Evolutionary conservation across 2,888 invertebrate species (phyloP), one percentile per base, ranked within the genome.

Genomic region (Monoplex corrugatus): DNA sequence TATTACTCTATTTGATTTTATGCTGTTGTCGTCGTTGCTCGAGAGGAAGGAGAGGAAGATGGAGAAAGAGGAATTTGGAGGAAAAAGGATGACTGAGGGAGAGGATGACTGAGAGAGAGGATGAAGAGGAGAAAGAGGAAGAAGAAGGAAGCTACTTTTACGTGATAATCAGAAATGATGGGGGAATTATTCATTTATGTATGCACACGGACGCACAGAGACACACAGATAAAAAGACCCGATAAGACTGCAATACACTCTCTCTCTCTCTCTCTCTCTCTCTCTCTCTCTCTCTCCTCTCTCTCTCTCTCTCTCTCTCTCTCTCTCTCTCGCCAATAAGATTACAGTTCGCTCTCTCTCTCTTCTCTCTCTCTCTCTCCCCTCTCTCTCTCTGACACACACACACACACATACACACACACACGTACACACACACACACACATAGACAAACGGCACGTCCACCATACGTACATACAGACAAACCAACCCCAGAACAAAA

Each of bases 371-470:
- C 68, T 28, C 28, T 5, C 68, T 32, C 68, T 19, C 50, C 50
- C 50, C 23, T 23, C 23, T 50, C 16, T 19, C 50, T 13, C 13
- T 50, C 50, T 28, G 28, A 72, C 72, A 72, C 72, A 28, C 35
- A 72, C 72, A 72, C 80, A 78, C 38, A 35, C 78, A 40, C 78
- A 35, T 40, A 78, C 78, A 38, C 78, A 78, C 32, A 40, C 80
- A 19, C 80, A 19, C 80, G 0, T 10, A 35, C 19, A 35, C 80
- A 38, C 82, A 40, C 80, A 80, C 80, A 40, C 80, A 44, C 82
- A 23, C 44, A 82, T 28, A 0, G 23, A 82, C 82, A 10, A n/a
- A 44, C 82, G 28, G 5, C 28, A 72, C n/a, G 32, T 23, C 57
- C 57, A 57, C 57, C 28, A 28, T 28, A 2, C n/a, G n/a, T n/a